phyloP scores from a whole-genome alignment of 2,888 invertebrate species.

The Timandra comae region DNA sequence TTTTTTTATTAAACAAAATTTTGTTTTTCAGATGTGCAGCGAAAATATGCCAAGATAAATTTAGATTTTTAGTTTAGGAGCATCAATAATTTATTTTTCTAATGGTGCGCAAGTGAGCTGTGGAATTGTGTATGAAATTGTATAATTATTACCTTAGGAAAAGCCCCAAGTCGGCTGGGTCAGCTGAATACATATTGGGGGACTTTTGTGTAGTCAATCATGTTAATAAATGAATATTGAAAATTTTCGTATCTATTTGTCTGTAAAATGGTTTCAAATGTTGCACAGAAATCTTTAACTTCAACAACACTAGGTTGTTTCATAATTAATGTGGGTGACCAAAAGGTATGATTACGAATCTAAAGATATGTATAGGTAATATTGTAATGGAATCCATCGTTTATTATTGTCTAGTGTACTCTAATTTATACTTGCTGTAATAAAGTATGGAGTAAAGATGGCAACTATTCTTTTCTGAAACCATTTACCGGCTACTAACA shows the following conservation, averaged over 20 bases:
- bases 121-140: slow-evolving; percentile 70
- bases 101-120: slow-evolving; percentile 75
- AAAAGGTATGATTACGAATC: too few species aligned
- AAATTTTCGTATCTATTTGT: slow-evolving; percentile 53
- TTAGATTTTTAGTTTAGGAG: slow-evolving; percentile 57
- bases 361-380: slow-evolving; percentile 1
- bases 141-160: slow-evolving; percentile 50
- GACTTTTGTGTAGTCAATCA: slow-evolving; percentile 69
- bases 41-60: slow-evolving; percentile 76
- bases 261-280: slow-evolving; percentile 52
- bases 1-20: not conserved
- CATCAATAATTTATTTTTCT: slow-evolving; percentile 76
- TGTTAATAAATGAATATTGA: slow-evolving; percentile 54
- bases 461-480: too few species aligned
- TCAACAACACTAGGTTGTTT: too few species aligned
- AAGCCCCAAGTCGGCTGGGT: slow-evolving; percentile 51
- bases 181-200: slow-evolving; percentile 65
- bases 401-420: too few species aligned
- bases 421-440: slow-evolving; percentile 1
- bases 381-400: not conserved
- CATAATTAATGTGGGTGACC: too few species aligned
- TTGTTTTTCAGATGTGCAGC: slow-evolving; percentile 65
- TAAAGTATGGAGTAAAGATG: not conserved
- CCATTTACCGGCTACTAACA: too few species aligned
- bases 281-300: slow-evolving; percentile 50